Evolutionary conservation across 2,888 invertebrate genomes (phyloP).

Genomic region (Calephelis perditalis): DNA sequence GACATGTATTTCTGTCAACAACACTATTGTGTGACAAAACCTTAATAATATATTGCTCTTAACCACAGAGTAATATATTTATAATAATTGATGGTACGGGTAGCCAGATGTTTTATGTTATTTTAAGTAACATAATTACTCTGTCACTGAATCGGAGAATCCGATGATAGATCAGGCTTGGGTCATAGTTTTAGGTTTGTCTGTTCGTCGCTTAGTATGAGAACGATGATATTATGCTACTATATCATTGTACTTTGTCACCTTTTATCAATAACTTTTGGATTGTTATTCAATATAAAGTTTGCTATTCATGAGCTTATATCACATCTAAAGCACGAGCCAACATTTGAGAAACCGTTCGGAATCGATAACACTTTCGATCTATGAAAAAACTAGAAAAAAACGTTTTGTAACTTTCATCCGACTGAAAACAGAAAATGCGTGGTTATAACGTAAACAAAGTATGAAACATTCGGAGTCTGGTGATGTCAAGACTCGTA

Average conservation of each 20-base stretch:
- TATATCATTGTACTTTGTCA: constrained; percentile 36
- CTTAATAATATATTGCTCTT: not conserved
- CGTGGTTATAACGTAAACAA: too few species aligned
- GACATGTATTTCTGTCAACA: too few species aligned
- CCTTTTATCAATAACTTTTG: constrained; percentile 31
- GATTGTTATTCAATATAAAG: not conserved
- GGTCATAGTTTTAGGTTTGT: constrained; percentile 30
- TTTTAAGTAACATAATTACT: not conserved
- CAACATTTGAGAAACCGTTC: too few species aligned
- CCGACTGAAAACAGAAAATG: too few species aligned
- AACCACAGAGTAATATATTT: not conserved
- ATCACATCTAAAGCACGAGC: too few species aligned
- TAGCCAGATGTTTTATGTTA: not conserved
- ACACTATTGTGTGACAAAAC: not conserved
- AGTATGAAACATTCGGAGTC: too few species aligned
- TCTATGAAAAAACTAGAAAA: too few species aligned
- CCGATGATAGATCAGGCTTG: not conserved
- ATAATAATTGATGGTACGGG: not conserved
- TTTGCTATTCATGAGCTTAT: not conserved
- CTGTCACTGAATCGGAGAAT: not conserved
- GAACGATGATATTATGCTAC: constrained; percentile 26
- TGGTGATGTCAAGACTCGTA: too few species aligned
- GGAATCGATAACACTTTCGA: too few species aligned
- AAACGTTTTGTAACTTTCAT: too few species aligned
- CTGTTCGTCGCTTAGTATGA: constrained; percentile 21